Percentiles rank a stretch among this genome's conserved stretches.
Evolutionary conservation across 1,140 invertebrate genomes (phyloP).

Genomic region (Bathynomus jamesi): DNA sequence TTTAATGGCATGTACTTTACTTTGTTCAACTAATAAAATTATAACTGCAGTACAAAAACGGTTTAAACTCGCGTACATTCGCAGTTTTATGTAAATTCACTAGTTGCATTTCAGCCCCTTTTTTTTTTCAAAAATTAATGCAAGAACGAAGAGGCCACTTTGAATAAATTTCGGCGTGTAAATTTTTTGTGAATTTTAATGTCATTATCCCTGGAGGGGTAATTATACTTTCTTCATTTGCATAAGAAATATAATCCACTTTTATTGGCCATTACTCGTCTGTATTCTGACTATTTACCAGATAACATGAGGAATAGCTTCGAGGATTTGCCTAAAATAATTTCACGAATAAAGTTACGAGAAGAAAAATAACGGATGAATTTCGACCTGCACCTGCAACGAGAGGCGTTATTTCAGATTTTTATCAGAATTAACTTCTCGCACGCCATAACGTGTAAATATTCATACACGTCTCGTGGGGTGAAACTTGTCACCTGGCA

Average conservation of each 20-base stretch:
- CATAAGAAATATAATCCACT: conserved; percentile 1
- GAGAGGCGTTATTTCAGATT: background rate
- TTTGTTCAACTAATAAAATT: no score
- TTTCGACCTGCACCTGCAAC: background rate
- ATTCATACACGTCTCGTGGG: background rate
- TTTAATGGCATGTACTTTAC: no score
- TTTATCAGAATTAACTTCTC: background rate
- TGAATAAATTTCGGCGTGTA: background rate
- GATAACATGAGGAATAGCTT: background rate
- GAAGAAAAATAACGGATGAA: background rate
- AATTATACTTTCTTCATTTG: conserved; percentile 1
- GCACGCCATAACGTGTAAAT: background rate
- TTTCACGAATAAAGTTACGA: background rate
- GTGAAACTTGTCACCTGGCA: background rate
- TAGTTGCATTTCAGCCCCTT: no score
- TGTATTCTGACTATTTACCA: background rate
- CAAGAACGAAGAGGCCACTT: background rate
- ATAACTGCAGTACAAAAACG: no score
- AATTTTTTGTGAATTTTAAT: background rate
- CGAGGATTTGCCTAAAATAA: background rate
- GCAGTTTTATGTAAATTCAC: no score
- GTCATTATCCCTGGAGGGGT: background rate
- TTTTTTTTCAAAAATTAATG: no score
- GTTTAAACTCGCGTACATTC: no score
- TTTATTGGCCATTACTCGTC: background rate